Conservation (phyloP, 37 sponge, comb jelly and placozoan genomes). For the Eunapius fragilis region DNA sequence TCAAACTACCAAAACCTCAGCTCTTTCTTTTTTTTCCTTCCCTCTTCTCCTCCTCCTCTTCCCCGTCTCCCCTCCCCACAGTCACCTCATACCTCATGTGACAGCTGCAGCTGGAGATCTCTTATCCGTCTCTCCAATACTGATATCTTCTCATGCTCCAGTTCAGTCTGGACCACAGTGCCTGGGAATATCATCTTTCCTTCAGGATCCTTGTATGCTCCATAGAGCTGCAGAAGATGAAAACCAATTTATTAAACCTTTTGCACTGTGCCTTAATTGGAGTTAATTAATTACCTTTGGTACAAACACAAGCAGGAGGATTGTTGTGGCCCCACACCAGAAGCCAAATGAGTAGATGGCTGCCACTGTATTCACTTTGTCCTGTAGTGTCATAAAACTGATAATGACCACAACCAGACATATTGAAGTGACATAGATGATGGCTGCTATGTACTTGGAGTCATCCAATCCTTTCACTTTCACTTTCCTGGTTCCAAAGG, state of each 20-base stretch:
- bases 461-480: slow-evolving; percentile 29
- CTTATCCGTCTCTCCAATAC: neutral
- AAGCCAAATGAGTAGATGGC: neutral
- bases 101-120: neutral
- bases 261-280: neutral
- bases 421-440: slow-evolving; percentile 17
- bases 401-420: neutral
- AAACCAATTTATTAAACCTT: too few species aligned
- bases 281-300: slow-evolving; percentile 8
- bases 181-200: slow-evolving; percentile 10
- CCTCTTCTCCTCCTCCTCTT: too few species aligned
- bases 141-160: neutral
- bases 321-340: neutral
- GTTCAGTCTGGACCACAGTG: neutral
- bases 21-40: too few species aligned
- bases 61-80: too few species aligned
- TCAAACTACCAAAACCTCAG: too few species aligned
- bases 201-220: slow-evolving; percentile 31
- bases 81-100: neutral
- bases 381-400: neutral
- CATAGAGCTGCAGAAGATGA: neutral
- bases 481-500: slow-evolving; percentile 29
- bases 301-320: slow-evolving; percentile 19
- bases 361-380: neutral
- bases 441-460: slow-evolving; percentile 16